A percentile compares a stretch with the other conserved stretches of the same genome.
phyloP scores from a whole-genome alignment of 2,888 invertebrate species.

The Augochlorella aurata region DNA sequence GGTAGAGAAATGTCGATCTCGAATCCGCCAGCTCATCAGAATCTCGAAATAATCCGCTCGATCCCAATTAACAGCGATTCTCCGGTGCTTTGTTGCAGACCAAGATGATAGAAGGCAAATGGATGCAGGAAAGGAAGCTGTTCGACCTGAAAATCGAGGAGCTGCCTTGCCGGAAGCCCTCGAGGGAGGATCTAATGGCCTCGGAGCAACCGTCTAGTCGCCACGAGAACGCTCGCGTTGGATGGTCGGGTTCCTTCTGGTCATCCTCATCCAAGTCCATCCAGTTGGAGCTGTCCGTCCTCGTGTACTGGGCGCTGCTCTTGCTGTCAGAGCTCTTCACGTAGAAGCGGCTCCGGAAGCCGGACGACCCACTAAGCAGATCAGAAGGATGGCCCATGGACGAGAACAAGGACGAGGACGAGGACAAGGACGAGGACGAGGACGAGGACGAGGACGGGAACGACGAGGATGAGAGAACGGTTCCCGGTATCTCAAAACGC shows the following conservation, averaged over 20 bases:
- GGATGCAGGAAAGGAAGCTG: slow-evolving; percentile 73
- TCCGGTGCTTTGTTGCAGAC: slow-evolving; percentile 61
- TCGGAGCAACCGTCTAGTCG: slow-evolving; percentile 79
- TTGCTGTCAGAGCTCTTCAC: slow-evolving; percentile 69
- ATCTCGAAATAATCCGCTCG: no score
- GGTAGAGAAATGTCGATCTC: no score
- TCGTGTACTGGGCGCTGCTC: slow-evolving; percentile 61
- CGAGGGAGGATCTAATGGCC: slow-evolving; percentile 79
- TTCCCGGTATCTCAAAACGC: slow-evolving; percentile 34
- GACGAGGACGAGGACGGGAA: not conserved
- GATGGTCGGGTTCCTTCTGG: slow-evolving; percentile 74
- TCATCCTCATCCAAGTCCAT: slow-evolving; percentile 67
- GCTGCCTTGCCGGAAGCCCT: slow-evolving; percentile 76
- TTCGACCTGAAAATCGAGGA: slow-evolving; percentile 77
- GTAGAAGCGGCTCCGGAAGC: slow-evolving; percentile 70
- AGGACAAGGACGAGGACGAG: slow-evolving; percentile 10
- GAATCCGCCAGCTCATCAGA: no score
- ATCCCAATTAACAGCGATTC: not conserved
- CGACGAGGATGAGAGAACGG: slow-evolving; percentile 16
- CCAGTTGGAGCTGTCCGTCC: slow-evolving; percentile 58
- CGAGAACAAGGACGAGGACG: slow-evolving; percentile 17
- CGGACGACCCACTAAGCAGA: slow-evolving; percentile 34
- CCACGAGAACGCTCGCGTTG: slow-evolving; percentile 74
- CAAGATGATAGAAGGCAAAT: slow-evolving; percentile 73
- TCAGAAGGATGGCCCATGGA: slow-evolving; percentile 30